Percentiles rank a stretch among this genome's conserved stretches.
Conservation (phyloP, 2,113 vertebrate species). For the Myrmophylax atrothorax region DNA sequence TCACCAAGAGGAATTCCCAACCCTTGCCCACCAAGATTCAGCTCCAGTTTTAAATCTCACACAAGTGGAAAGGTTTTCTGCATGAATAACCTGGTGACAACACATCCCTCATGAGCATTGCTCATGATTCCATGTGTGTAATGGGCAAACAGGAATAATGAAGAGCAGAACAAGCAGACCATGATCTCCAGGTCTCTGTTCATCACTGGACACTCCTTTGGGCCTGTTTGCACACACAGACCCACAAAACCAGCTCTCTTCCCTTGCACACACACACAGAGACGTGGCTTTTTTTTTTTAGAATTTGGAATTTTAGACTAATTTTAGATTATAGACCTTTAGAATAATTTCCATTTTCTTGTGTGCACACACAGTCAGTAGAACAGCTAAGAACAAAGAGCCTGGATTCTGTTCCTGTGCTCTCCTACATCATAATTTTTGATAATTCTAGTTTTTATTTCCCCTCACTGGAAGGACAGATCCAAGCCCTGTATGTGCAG, state of each 20-base stretch:
- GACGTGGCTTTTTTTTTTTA: too few relatives aligned
- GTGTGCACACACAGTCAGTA: accelerated
- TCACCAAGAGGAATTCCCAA: neutral
- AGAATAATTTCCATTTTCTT: neutral
- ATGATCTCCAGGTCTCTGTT: neutral
- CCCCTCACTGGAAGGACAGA: neutral
- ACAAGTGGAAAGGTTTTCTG: neutral
- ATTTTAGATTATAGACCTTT: neutral
- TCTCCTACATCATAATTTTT: neutral
- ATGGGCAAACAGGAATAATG: neutral
- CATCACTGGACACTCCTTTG: neutral
- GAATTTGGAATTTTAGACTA: neutral
- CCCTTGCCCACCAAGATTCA: neutral
- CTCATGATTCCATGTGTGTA: neutral
- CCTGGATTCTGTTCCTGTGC: neutral
- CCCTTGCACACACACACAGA: neutral
- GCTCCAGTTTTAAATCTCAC: neutral
- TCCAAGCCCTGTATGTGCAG: neutral
- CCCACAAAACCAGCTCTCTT: neutral
- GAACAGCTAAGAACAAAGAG: neutral
- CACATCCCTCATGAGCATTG: neutral
- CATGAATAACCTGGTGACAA: neutral
- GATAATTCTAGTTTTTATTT: neutral
- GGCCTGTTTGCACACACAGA: neutral
- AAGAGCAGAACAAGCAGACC: neutral